Base-by-base conservation (phyloP, 2,797 vertebrate species). In the Enteromius treurensis region DNA sequence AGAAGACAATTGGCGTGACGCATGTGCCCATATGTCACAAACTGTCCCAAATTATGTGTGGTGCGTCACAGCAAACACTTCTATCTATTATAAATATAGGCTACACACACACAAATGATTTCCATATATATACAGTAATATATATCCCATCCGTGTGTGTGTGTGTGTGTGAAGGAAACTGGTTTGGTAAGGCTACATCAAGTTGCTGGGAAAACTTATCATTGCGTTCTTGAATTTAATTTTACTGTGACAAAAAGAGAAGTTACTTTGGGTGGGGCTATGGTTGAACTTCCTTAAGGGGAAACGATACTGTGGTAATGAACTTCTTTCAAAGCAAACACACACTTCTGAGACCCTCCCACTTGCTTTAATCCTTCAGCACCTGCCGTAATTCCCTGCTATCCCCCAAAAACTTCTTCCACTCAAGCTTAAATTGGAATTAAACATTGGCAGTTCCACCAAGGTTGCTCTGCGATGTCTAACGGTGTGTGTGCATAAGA, bases 241-340 rank as follows among this genome's bases (percentile, higher is more conserved):
- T 53, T 58, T 26, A 58, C 5, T 55, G 23, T 37, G 15, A 81
- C 45, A 64, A 74, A 81, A 74, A 51, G 69, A 73, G 70, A 74
- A 74, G 42, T n/a, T 51, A 34, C 40, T 51, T 64, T 74, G 42
- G 69, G 80, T 49, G 69, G n/a, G 45, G 10, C 45, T 37, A 51
- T 2, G 5, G 70, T 21, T 81, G 32, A 49, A 81, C 55, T 73
- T 64, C 55, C 55, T 32, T 49, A 13, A 73, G 29, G 42, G 70
- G 80, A 81, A 81, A 81, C 51, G 9, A 81, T 21, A 81, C 58
- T 73, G 42, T 74, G 21, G 21, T 51, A 64, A 81, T 49, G 8
- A 81, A 62, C 19, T 81, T 51, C 19, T 47, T 51, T 67, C 32
- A 47, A 67, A 67, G 62, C 42, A 79, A 79, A 79, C 60, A 45